Base-by-base conservation (phyloP, 2,797 vertebrate genomes). In the Sebastes nivosus region DNA sequence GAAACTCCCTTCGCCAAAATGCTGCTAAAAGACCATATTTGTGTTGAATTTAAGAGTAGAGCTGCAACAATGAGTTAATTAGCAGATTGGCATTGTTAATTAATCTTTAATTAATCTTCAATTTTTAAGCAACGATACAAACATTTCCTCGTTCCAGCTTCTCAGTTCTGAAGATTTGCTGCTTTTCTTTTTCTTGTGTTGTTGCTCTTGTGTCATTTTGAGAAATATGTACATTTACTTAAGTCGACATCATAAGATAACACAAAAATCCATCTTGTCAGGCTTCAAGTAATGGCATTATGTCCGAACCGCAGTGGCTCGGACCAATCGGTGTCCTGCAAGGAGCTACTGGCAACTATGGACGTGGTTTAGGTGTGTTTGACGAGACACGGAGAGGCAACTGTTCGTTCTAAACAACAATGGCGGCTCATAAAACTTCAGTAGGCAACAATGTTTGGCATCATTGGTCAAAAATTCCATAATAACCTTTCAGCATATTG, bases 11-110 rank as follows among this genome's bases (percentile, higher is more conserved):
- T 20, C 0, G 2, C 18, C 55, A 63, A 32, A 63, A 32, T 16
- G 5, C n/a, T 75, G n/a, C 14, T 54, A 24, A 29, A 55, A 16
- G 8, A 71, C 36, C 38, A 50, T 34, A 63, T 36, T 76, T 72
- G 20, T 66, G 36, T 34, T 60, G 8, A 25, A 46, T 3, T 34
- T 20, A 1, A n/a, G 54, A 52, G 38, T 2, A 12, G 42, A 63
- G 16, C 10, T 67, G 24, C 3, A 22, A 36, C 16, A 46, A 46
- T 24, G 9, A 54, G 32, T 38, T 8, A 6, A 8, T 29, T 22
- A 22, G 12, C 63, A 18, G 14, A 42, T 25, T 14, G 36, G 1
- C 11, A 24, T 12, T 57, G 54, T 57, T 24, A 12, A 10, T 29
- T 9, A 10, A 60, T 29, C 58, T 59, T 2, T 18, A 29, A 29